Evolutionary conservation across 2,113 vertebrate genomes (phyloP), one percentile per base, ranked within the genome.

Genomic region (Silurus glanis): DNA sequence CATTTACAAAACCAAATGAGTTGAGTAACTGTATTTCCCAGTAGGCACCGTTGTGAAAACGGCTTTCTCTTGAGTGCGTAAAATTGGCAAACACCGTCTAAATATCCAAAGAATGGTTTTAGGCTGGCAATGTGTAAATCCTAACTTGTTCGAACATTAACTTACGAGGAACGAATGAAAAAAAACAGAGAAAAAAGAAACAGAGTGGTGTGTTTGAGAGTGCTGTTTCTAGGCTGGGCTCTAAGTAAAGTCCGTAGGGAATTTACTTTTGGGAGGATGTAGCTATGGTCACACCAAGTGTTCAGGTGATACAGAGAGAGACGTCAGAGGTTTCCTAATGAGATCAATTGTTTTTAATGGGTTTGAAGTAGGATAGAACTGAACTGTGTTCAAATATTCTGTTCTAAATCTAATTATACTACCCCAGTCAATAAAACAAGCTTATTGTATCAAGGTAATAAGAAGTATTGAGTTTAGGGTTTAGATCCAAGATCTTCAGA

Each of bases 251-350:
- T 56, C 85, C 49, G 9, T 10, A 10, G 80, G 66, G 85, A 25
- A 37, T 80, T 85, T 25, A 69, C 76, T 58, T 59, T 69, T 85
- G 84, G 80, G 85, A 82, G 59, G 47, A 25, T n/a, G 85, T 83
- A 76, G 12, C 69, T 76, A 86, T 28, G 59, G 47, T 74, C 16
- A 21, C 51, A 21, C 4, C 19, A 66, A 9, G 14, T 64, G 67
- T 62, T 82, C 47, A 83, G 85, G 58, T 37, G 62, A 61, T 23
- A 82, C 37, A 4, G 6, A 51, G 6, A 51, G 58, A 72, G 66
- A 61, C 16, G 25, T 47, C 49, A 19, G 62, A 80, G 28, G 12
- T 66, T 47, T 69, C 75, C 74, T 62, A 56, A 13, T 69, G 51
- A 80, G 62, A 66, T 37, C 1, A 67, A 12, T 6, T 69, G 62